Percentiles rank a stretch among this genome's conserved stretches.
Evolutionary conservation across 1,140 invertebrate species (phyloP).

Genomic region (Chlorops oryzae): DNA sequence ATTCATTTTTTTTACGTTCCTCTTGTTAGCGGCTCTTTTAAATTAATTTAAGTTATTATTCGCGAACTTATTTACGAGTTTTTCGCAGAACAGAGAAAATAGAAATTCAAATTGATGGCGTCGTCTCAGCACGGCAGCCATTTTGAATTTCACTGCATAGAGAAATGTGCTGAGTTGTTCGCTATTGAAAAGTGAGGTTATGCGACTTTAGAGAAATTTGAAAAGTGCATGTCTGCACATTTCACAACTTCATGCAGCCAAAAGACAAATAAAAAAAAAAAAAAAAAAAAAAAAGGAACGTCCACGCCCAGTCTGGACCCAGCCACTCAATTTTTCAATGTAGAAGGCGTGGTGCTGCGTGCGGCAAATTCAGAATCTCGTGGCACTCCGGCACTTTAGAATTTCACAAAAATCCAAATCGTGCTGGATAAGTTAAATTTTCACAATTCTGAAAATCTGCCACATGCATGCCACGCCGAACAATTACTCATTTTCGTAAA

Average conservation of each 20-base stretch:
- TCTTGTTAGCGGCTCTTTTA: not conserved
- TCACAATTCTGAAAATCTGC: conserved; percentile 22
- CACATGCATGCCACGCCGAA: conserved; percentile 25
- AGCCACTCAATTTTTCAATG: no score
- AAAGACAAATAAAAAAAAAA: not conserved
- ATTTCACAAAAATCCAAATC: no score
- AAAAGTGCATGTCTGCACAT: not conserved
- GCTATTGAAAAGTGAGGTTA: no score
- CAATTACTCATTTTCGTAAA: conserved; percentile 15
- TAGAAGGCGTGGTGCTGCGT: no score
- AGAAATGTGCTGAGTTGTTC: no score
- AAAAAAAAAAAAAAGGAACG: not conserved
- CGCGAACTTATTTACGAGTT: conserved; percentile 23
- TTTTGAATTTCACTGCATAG: conserved; percentile 14
- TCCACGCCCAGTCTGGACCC: no score
- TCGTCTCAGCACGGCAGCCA: not conserved
- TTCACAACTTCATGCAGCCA: not conserved
- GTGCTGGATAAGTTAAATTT: no score
- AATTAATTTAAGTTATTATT: not conserved
- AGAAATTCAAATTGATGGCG: conserved; percentile 11
- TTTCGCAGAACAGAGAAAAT: conserved; percentile 15
- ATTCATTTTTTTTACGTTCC: not conserved
- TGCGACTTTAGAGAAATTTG: not conserved
- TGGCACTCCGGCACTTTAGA: no score
- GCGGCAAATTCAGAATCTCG: no score